Percentiles rank a stretch among this genome's conserved stretches.
Evolutionary conservation across 2,797 vertebrate genomes (phyloP).

Genomic region (Neomorphus geoffroyi): DNA sequence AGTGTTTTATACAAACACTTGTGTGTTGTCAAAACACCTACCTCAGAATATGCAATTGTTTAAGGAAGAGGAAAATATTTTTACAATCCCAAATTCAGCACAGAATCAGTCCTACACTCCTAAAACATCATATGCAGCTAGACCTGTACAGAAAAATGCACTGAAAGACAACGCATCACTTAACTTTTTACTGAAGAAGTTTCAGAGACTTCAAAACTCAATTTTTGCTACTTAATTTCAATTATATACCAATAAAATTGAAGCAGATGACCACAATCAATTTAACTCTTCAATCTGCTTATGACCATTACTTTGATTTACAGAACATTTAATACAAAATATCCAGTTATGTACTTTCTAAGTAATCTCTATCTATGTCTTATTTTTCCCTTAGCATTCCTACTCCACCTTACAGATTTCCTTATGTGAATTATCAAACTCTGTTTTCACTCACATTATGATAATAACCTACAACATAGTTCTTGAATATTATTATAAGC

Average conservation of each 20-base stretch:
- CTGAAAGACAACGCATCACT: background rate
- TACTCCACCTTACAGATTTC: background rate
- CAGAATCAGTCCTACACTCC: background rate
- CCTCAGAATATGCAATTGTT: background rate
- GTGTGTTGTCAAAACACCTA: background rate
- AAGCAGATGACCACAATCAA: background rate
- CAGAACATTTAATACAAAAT: background rate
- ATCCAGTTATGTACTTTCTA: background rate
- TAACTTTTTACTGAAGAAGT: background rate
- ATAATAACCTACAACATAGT: background rate
- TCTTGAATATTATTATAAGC: background rate
- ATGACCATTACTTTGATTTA: background rate
- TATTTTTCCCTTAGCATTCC: background rate
- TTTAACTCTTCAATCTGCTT: background rate
- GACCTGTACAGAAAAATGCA: background rate
- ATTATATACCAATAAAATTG: background rate
- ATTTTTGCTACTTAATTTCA: background rate
- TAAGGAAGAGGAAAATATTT: background rate
- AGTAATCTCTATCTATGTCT: background rate
- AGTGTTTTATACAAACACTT: background rate
- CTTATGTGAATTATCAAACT: background rate
- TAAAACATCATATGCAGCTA: background rate
- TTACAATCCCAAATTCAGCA: background rate
- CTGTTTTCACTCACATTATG: background rate
- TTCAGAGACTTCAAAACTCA: background rate